A percentile compares a stretch with the other conserved stretches of the same genome.
phyloP scores from a whole-genome alignment of 2,113 vertebrate genomes.

The Crotalus tigris region DNA sequence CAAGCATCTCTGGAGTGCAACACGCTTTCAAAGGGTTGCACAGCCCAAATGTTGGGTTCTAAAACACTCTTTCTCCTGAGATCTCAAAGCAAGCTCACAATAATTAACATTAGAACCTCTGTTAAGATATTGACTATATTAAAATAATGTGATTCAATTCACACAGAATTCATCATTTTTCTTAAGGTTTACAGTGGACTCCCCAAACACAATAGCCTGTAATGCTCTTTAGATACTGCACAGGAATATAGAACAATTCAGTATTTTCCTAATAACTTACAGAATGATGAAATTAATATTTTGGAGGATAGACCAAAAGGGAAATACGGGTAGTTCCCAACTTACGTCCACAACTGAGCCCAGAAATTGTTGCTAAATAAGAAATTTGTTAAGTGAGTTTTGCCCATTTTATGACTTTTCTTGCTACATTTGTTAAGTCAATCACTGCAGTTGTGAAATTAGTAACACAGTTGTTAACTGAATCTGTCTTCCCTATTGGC shows the following conservation, averaged over 20 bases:
- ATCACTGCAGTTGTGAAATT: neutral
- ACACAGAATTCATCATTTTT: constrained; percentile 46
- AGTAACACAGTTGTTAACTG: neutral
- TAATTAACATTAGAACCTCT: neutral
- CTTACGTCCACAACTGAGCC: neutral
- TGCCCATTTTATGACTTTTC: neutral
- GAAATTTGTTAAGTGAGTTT: neutral
- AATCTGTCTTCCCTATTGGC: neutral
- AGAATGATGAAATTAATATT: constrained; percentile 67
- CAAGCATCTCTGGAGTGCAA: neutral
- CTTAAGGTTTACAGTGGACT: constrained; percentile 48
- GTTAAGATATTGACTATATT: constrained; percentile 40
- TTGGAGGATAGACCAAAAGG: constrained; percentile 52
- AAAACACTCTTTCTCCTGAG: neutral
- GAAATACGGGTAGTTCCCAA: constrained; percentile 47
- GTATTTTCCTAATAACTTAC: constrained; percentile 56
- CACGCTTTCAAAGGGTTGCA: neutral
- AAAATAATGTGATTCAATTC: constrained; percentile 28
- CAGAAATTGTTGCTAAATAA: neutral
- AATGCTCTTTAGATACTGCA: constrained; percentile 56
- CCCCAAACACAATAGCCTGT: constrained; percentile 55
- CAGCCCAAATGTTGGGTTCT: neutral
- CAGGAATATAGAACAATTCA: constrained; percentile 58
- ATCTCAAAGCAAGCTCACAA: neutral
- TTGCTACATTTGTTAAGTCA: neutral